These are phyloP conservation scores for Prunella himalayana DNA, from an alignment of 2,113 vertebrate species.

Conservation along the genomic window DNA sequence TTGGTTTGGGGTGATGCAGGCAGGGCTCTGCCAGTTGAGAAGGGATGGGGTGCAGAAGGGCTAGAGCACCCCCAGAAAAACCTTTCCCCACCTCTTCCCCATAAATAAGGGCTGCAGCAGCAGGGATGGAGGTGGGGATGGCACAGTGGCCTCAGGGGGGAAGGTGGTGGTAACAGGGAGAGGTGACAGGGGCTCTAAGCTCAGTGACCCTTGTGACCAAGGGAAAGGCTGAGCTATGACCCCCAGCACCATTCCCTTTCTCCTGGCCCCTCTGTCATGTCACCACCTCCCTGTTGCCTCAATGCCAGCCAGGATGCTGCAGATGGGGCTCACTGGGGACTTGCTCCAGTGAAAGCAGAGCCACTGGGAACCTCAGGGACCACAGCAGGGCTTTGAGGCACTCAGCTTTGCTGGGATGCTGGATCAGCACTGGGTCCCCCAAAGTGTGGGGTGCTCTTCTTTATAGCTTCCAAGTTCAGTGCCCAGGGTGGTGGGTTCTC, in stretches of 20 bases:
- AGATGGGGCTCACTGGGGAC: fast-evolving
- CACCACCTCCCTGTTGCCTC: background rate
- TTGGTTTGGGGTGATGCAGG: background rate
- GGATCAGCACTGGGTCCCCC: background rate
- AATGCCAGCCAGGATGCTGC: background rate
- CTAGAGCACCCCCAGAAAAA: background rate
- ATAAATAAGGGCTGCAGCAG: constrained; percentile 30
- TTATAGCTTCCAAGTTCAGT: constrained; percentile 6
- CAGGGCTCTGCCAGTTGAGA: background rate
- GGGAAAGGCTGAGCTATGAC: background rate
- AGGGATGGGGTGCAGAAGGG: background rate
- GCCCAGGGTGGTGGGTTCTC: background rate
- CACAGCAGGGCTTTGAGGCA: background rate
- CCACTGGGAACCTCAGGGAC: fast-evolving
- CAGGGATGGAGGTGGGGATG: background rate
- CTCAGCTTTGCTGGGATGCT: background rate
- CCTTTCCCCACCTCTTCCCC: background rate
- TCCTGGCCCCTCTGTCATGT: background rate
- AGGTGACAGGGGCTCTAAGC: background rate
- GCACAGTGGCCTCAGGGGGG: fast-evolving
- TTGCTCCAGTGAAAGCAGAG: background rate
- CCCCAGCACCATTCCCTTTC: background rate
- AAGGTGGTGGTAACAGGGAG: background rate
- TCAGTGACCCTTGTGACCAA: background rate
- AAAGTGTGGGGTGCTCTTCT: background rate